phyloP scores from a whole-genome alignment of 2,113 vertebrate genomes.

The Xenotilapia caudafasciata region DNA sequence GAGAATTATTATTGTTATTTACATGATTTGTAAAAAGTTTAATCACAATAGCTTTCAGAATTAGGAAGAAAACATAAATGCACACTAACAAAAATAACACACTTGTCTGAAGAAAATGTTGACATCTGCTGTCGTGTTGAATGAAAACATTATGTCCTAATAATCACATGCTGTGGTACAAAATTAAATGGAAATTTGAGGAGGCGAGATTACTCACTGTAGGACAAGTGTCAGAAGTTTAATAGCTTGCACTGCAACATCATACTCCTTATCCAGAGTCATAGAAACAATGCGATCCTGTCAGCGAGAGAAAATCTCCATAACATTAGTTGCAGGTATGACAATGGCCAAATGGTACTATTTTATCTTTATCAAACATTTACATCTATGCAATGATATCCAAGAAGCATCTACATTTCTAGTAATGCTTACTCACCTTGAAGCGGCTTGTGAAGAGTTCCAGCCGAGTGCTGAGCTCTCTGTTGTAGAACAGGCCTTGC shows the following conservation, averaged over 20 bases:
- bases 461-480: conserved; percentile 89
- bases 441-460: conserved; percentile 97
- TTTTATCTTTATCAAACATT: not conserved
- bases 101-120: not conserved
- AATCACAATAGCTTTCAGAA: not conserved
- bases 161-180: not conserved
- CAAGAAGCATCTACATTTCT: not conserved
- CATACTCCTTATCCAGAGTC: conserved; percentile 97
- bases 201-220: conserved; percentile 79
- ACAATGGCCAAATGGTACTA: not conserved
- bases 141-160: not conserved
- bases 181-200: not conserved
- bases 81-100: not conserved
- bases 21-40: not conserved
- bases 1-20: not conserved
- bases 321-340: not conserved
- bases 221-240: conserved; percentile 95
- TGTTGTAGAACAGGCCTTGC: conserved; percentile 92
- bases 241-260: conserved; percentile 97
- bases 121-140: not conserved
- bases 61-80: not conserved
- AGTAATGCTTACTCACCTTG: conserved; percentile 74
- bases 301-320: conserved; percentile 17
- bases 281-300: conserved; percentile 98
- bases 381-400: not conserved